A percentile compares a stretch with the other conserved stretches of the same genome.
Conservation (phyloP, 2,888 invertebrate species). For the Nemotelus nigrinus region DNA sequence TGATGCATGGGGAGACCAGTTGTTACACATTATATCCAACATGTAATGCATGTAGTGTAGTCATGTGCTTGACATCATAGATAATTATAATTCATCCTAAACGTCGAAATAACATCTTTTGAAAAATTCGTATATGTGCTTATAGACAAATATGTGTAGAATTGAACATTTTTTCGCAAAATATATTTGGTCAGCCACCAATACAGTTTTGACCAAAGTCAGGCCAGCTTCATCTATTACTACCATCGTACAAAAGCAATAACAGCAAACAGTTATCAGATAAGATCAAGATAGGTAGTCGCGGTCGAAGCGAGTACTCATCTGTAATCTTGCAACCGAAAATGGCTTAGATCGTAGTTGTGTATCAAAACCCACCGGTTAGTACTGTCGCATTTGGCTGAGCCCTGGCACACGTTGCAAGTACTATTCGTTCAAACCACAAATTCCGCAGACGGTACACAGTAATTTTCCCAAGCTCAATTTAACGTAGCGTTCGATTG, state of each 20-base stretch:
- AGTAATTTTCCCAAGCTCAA: background rate
- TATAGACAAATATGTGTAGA: too few species aligned
- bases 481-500: background rate
- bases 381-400: slow-evolving; percentile 11
- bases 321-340: slow-evolving; percentile 30
- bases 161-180: too few species aligned
- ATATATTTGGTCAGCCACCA: too few species aligned
- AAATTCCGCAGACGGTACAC: background rate
- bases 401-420: background rate
- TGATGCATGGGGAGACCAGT: too few species aligned
- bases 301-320: slow-evolving; percentile 16
- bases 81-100: too few species aligned
- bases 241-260: background rate
- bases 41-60: too few species aligned
- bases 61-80: too few species aligned
- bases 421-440: background rate
- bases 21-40: too few species aligned
- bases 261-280: slow-evolving; percentile 19
- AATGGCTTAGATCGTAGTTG: slow-evolving; percentile 28
- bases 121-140: too few species aligned
- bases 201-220: background rate
- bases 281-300: slow-evolving; percentile 30
- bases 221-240: background rate
- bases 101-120: too few species aligned
- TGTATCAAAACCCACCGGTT: slow-evolving; percentile 15